Evolutionary conservation across 2,888 invertebrate species (phyloP), one percentile per base, ranked within the genome.

Genomic region (Pinctada fucata): DNA sequence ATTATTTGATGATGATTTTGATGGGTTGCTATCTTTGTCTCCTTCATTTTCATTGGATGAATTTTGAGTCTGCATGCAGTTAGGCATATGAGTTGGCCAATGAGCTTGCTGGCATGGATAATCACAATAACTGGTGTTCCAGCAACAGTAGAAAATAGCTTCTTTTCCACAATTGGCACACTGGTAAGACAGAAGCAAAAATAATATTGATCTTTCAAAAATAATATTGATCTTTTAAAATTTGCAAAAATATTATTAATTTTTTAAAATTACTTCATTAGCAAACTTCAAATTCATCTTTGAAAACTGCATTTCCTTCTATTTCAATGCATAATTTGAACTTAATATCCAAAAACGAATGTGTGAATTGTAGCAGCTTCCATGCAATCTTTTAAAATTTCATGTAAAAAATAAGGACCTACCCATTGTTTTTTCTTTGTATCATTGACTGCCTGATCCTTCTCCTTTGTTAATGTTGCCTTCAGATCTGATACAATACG

Each of bases 81-180:
- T 94, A 76, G 93, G 90, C 94, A 95, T 95, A 92, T 97, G 97
- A 6, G 94, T 93, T 0, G 95, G 93, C 97, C 97, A 97, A 92
- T 97, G 97, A 84, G 95, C 94, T 89, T 96, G 95, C 93, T 97
- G 97, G 89, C 98, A 98, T 2, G 95, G 94, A 91, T 96, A 96
- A 93, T 96, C 96, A 93, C 98, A 98, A 93, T 98, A 98, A 75
- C 97, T 95, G 0, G 97, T 97, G 93, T 97, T 98, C 97, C 98
- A 98, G 91, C 98, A 98, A 90, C 98, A 98, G 93, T 97, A 97
- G 92, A 97, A 97, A 87, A 96, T 95, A 0, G 98, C 97, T 92
- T 97, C 97, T 85, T 96, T 96, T 65, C 95, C 94, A 93, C 98
- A 98, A 90, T 95, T 94, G 0, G 96, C 95, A 92, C 98, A 98